Base-by-base conservation (phyloP, 2,113 vertebrate species). In the Epinephelus lanceolatus region DNA sequence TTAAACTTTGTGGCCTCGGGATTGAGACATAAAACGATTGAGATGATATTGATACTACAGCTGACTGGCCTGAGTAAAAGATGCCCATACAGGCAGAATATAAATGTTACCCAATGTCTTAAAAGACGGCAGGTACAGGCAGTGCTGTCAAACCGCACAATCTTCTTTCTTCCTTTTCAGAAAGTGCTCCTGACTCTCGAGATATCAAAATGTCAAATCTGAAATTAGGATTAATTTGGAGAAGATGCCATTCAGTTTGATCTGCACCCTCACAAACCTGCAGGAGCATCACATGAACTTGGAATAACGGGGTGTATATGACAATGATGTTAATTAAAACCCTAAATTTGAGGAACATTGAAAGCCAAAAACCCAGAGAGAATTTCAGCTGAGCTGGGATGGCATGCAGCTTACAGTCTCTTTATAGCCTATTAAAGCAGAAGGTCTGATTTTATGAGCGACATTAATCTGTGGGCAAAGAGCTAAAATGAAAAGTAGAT, bases 391-490 rank as follows among this genome's bases (percentile, higher is more conserved):
- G 49, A 19, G 30, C 55, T 6, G 21, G 21, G 4, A 60, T 2
- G 10, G 45, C 42, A 11, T 3, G 11, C 70, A 23, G 70, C 52
- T 52, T 9, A 57, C 25, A 56, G 61, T 69, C 23, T 30, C 75
- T 89, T 86, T 81, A 85, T 18, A 52, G 73, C 19, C 76, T 71
- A 56, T 85, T 74, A 76, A 78, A 72, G 65, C 55, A 59, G 4
- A 75, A 17, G 40, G 56, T 45, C 37, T 14, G 45, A 40, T 63
- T 86, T 80, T 80, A 89, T 51, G 71, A 76, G 66, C 0, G 23
- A 51, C 55, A 86, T 89, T 71, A 86, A 81, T 89, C 57, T 69
- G 76, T 42, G 37, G 66, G 65, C 14, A 75, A 72, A 60, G 62
- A 75, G 53, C 72, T 70, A 23, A 61, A 72, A 74, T 55, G 40